phyloP scores from a whole-genome alignment of 2,888 invertebrate genomes.

The Mystacides longicornis region DNA sequence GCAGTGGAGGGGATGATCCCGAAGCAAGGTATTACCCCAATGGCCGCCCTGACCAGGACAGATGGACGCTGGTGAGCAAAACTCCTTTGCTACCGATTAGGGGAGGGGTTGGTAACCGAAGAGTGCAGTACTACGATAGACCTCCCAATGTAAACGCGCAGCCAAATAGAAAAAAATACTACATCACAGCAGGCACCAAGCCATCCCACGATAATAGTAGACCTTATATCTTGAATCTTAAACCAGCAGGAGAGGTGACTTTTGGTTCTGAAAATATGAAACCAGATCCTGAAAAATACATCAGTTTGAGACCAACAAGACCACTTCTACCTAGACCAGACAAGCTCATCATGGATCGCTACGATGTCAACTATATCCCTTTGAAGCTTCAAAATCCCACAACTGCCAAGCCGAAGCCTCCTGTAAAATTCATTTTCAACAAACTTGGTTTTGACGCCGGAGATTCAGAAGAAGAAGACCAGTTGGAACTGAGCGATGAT shows the following conservation, averaged over 20 bases:
- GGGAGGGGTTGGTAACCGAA: conserved; percentile 5
- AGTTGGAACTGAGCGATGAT: conserved; percentile 7
- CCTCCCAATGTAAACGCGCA: conserved; percentile 10
- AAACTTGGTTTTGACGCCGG: conserved; percentile 3
- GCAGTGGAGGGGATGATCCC: background rate
- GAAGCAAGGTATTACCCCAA: conserved; percentile 13
- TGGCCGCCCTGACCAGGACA: conserved; percentile 4
- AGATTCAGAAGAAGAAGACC: background rate
- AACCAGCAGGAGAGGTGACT: background rate
- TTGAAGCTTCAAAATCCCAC: background rate
- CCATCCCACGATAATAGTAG: conserved; percentile 12
- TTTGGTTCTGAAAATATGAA: background rate
- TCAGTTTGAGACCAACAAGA: background rate
- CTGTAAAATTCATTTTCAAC: conserved; percentile 8
- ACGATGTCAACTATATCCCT: background rate
- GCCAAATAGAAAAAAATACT: conserved; percentile 20
- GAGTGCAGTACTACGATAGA: conserved; percentile 22
- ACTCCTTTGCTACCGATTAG: conserved; percentile 24
- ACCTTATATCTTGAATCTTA: conserved; percentile 13
- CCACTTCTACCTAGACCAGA: background rate
- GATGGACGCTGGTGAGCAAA: conserved; percentile 24
- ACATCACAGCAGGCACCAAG: conserved; percentile 15
- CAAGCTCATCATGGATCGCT: background rate
- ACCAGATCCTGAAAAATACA: background rate
- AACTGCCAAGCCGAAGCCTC: background rate